A percentile compares a stretch with the other conserved stretches of the same genome.
These are phyloP conservation scores for Nesoenas mayeri DNA, from an alignment of 2,113 vertebrate species.

Conservation along the genomic window DNA sequence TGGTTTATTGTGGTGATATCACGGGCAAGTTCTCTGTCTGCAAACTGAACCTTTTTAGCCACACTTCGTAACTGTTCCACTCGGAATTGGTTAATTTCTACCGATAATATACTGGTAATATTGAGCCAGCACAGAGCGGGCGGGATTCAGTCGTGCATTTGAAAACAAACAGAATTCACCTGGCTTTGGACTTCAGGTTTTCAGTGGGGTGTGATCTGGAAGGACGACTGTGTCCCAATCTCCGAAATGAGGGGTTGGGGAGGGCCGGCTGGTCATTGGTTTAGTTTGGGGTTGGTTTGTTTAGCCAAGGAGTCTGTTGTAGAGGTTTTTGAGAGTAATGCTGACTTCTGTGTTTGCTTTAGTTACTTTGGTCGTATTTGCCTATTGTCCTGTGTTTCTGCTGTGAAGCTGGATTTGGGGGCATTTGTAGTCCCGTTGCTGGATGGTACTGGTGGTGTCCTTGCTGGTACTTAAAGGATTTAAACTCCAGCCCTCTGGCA, in stretches of 20 bases:
- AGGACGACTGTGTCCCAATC: background rate
- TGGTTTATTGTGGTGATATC: background rate
- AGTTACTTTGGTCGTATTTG: background rate
- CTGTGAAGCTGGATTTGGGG: background rate
- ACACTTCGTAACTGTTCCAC: too few relatives aligned
- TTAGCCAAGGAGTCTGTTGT: background rate
- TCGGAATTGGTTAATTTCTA: background rate
- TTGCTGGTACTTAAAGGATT: background rate
- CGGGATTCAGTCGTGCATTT: rapidly evolving
- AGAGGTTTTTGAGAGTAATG: too few relatives aligned
- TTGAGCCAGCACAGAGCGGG: background rate
- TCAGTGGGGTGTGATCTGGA: too few relatives aligned
- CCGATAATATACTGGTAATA: rapidly evolving
- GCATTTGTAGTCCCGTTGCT: background rate
- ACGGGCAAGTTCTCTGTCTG: background rate
- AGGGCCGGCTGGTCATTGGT: background rate
- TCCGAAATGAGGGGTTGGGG: rapidly evolving
- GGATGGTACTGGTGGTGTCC: background rate
- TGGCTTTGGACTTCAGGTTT: background rate
- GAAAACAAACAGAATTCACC: background rate
- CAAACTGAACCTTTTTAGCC: background rate
- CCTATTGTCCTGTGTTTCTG: too few relatives aligned
- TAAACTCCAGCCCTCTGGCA: background rate
- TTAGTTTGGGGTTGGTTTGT: background rate
- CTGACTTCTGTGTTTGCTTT: background rate